phyloP scores from a whole-genome alignment of 2,797 vertebrate genomes.

The Sebastes diploproa region DNA sequence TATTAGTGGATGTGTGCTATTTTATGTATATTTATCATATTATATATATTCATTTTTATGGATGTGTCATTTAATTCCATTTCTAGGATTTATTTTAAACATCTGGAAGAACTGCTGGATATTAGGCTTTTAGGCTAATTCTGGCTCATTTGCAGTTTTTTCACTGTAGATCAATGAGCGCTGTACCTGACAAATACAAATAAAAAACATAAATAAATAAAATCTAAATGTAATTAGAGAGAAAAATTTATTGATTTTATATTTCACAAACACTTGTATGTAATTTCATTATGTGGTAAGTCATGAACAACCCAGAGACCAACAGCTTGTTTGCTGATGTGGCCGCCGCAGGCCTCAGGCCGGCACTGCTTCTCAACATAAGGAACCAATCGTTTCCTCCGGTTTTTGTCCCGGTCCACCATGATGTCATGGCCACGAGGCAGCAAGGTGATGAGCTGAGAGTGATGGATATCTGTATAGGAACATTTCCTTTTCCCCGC shows the following conservation, averaged over 20 bases:
- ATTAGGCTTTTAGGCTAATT: neutral
- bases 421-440: conserved; percentile 79
- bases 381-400: conserved; percentile 76
- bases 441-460: conserved; percentile 80
- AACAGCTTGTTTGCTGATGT: conserved; percentile 60
- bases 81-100: neutral
- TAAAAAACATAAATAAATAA: neutral
- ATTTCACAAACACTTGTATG: neutral
- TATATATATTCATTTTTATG: neutral
- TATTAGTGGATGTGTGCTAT: neutral
- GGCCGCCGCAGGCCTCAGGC: conserved; percentile 54
- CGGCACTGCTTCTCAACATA: conserved; percentile 58
- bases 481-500: conserved; percentile 80
- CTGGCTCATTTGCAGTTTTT: neutral
- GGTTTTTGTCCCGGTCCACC: conserved; percentile 51
- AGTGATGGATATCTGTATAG: conserved; percentile 85
- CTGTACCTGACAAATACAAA: neutral
- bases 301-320: conserved; percentile 22
- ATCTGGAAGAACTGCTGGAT: neutral
- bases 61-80: neutral
- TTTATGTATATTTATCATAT: neutral
- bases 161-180: neutral
- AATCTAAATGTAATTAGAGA: conserved; percentile 8
- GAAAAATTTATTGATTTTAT: conserved; percentile 15
- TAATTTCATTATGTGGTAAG: conserved; percentile 18